Percentiles rank a stretch among this genome's conserved stretches.
Evolutionary conservation across 2,888 invertebrate genomes (phyloP).

Genomic region (Latrodectus hesperus): DNA sequence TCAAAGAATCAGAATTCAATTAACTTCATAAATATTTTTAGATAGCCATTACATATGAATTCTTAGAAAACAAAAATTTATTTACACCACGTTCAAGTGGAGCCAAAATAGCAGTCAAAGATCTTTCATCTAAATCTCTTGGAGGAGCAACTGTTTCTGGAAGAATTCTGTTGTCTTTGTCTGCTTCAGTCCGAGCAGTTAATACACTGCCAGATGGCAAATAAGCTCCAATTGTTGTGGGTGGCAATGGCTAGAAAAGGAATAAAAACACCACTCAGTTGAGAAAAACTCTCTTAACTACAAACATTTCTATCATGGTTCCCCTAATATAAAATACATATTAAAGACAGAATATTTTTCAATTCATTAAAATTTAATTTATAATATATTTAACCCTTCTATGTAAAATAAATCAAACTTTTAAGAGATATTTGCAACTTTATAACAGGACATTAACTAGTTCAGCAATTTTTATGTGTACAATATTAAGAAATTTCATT

Average conservation of each 20-base stretch:
- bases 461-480: no score
- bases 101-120: slow-evolving; percentile 53
- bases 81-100: slow-evolving; percentile 60
- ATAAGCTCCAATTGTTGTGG: slow-evolving; percentile 29
- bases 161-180: slow-evolving; percentile 50
- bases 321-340: neutral
- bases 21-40: neutral
- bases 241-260: slow-evolving; percentile 54
- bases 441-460: no score
- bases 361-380: neutral
- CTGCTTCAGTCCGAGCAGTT: slow-evolving; percentile 15
- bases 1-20: slow-evolving; percentile 6
- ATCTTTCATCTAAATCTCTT: slow-evolving; percentile 60
- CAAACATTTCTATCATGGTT: neutral
- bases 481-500: no score
- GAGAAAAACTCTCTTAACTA: neutral
- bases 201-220: slow-evolving; percentile 18
- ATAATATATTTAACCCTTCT: no score
- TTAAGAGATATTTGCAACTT: no score
- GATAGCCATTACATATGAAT: neutral
- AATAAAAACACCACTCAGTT: slow-evolving; percentile 22
- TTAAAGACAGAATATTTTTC: neutral
- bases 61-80: slow-evolving; percentile 17
- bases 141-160: slow-evolving; percentile 38
- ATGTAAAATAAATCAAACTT: no score